phyloP scores from a whole-genome alignment of 2,888 invertebrate genomes.

The Leptopilina syphax region DNA sequence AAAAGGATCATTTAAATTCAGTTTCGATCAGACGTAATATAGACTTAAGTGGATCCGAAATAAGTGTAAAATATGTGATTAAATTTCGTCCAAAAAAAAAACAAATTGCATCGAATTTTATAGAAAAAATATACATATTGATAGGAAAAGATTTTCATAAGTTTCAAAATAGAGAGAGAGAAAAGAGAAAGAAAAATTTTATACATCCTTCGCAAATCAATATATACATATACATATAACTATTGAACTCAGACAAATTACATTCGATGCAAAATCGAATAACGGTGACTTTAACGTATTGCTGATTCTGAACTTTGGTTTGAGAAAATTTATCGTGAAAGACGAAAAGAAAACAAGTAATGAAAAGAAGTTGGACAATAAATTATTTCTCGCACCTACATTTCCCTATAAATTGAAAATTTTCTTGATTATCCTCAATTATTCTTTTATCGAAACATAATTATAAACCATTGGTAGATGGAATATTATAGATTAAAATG shows the following conservation, averaged over 20 bases:
- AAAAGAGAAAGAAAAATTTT: no score
- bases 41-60: background rate
- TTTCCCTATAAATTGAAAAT: constrained; percentile 11
- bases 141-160: no score
- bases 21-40: background rate
- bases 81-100: background rate
- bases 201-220: background rate
- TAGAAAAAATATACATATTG: no score
- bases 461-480: no score
- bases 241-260: background rate
- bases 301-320: background rate
- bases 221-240: background rate
- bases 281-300: background rate
- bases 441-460: no score
- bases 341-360: constrained; percentile 4
- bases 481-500: no score
- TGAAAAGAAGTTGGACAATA: background rate
- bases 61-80: background rate
- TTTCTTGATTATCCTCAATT: background rate
- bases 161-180: no score
- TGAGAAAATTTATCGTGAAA: background rate
- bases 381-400: background rate
- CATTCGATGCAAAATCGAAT: background rate
- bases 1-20: constrained; percentile 4
- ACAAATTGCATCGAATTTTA: no score